Conservation (phyloP, 2,113 vertebrate species). For the Motacilla alba region DNA sequence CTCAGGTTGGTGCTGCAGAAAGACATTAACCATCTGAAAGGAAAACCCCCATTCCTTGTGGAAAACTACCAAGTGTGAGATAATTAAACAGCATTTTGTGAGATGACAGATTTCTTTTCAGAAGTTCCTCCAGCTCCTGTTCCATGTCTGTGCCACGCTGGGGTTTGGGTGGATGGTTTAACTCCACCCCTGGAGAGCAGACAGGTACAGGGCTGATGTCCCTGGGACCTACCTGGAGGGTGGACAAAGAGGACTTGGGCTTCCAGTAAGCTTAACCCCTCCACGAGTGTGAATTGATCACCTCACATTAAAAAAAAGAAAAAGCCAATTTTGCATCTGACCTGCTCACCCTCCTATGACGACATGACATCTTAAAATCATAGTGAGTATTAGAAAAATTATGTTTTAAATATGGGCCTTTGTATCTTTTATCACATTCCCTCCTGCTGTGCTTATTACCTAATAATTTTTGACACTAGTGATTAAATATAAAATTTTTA, state of each 20-base stretch:
- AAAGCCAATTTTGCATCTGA: conserved; percentile 75
- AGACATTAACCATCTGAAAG: neutral
- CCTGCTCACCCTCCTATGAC: conserved; percentile 71
- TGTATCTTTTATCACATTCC: conserved; percentile 75
- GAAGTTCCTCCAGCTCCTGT: neutral
- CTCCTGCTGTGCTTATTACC: conserved; percentile 74
- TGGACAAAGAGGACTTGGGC: conserved; percentile 33
- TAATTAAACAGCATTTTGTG: neutral
- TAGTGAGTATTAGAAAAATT: conserved; percentile 77
- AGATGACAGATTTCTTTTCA: neutral
- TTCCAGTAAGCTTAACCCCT: conserved; percentile 72
- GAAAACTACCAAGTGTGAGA: neutral
- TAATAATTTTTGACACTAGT: conserved; percentile 80
- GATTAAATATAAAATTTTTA: conserved; percentile 79
- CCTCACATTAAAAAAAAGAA: conserved; percentile 38
- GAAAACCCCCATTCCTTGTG: neutral
- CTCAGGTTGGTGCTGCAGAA: neutral
- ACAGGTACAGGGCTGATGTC: neutral
- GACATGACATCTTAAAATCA: conserved; percentile 80
- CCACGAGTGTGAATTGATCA: conserved; percentile 69
- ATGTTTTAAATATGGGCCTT: conserved; percentile 77
- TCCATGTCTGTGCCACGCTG: fast-evolving
- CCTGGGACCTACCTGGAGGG: neutral
- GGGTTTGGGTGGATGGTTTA: neutral
- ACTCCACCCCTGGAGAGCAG: neutral